Evolutionary conservation across 2,888 invertebrate genomes (phyloP).

Genomic region (Nebria salina): DNA sequence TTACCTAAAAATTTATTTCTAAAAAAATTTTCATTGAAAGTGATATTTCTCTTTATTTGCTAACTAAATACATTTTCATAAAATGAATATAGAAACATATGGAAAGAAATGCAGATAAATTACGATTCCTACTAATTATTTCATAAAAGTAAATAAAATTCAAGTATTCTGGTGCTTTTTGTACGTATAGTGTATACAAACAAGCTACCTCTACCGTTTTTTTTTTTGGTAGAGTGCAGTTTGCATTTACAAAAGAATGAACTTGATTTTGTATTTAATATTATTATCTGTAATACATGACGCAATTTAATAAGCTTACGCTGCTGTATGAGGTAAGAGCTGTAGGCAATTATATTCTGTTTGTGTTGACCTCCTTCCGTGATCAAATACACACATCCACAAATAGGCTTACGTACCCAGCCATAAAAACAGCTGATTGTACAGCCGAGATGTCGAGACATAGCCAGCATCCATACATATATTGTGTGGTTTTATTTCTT

Average conservation of each 20-base stretch:
- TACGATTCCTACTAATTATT: too few species aligned
- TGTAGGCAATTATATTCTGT: background rate
- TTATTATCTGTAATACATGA: conserved; percentile 1
- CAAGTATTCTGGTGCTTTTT: too few species aligned
- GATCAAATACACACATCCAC: background rate
- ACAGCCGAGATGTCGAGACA: background rate
- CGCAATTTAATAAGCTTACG: conserved; percentile 7
- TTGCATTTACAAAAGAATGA: background rate
- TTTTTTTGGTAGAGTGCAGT: background rate
- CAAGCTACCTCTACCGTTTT: too few species aligned
- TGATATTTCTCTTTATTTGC: too few species aligned
- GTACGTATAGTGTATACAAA: too few species aligned
- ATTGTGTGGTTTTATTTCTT: background rate
- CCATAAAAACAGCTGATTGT: conserved; percentile 7
- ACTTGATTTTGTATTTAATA: background rate
- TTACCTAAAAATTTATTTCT: too few species aligned
- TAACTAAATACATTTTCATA: too few species aligned
- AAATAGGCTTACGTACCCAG: background rate
- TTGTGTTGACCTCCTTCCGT: conserved; percentile 14
- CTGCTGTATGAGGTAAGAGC: background rate
- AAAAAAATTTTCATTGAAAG: too few species aligned
- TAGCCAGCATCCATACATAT: background rate
- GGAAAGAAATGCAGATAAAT: too few species aligned
- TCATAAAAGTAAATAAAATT: too few species aligned
- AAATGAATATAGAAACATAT: too few species aligned